phyloP scores from a whole-genome alignment of 2,113 vertebrate genomes.

The Engystomops pustulosus region DNA sequence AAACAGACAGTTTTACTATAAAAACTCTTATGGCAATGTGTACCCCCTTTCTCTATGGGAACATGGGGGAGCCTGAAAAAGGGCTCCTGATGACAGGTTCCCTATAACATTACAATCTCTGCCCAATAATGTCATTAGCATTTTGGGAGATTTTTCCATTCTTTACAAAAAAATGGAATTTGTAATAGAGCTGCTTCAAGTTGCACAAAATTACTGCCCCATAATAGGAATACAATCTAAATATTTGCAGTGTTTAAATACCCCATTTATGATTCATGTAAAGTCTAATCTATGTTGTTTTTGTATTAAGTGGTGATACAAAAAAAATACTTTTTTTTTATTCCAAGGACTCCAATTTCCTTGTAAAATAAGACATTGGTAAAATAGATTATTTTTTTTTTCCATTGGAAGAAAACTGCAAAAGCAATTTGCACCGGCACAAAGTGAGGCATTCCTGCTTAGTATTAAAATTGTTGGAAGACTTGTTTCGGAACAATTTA shows the following conservation, averaged over 20 bases:
- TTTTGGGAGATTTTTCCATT: too few species aligned
- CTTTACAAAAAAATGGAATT: too few species aligned
- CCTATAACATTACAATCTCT: not conserved
- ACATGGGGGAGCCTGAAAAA: too few species aligned
- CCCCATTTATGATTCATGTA: conserved; percentile 72
- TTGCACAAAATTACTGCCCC: not conserved
- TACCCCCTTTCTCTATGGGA: too few species aligned
- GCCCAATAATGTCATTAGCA: too few species aligned
- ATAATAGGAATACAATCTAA: conserved; percentile 53
- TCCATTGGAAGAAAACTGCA: conserved; percentile 74
- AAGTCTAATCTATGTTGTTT: conserved; percentile 80
- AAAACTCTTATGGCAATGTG: too few species aligned
- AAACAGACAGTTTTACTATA: too few species aligned
- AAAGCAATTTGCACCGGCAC: conserved; percentile 67
- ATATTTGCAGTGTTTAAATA: conserved; percentile 68
- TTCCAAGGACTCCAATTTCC: conserved; percentile 74
- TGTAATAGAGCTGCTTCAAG: not conserved
- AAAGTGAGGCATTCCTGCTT: conserved; percentile 66
- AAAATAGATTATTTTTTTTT: conserved; percentile 60
- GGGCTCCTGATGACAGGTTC: too few species aligned
- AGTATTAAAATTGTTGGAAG: conserved; percentile 65
- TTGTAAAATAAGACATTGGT: conserved; percentile 75
- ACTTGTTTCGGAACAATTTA: conserved; percentile 66
- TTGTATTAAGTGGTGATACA: conserved; percentile 81
- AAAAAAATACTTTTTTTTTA: conserved; percentile 67